A percentile compares a stretch with the other conserved stretches of the same genome.
phyloP scores from a whole-genome alignment of 2,888 invertebrate species.

The Neria commutata region DNA sequence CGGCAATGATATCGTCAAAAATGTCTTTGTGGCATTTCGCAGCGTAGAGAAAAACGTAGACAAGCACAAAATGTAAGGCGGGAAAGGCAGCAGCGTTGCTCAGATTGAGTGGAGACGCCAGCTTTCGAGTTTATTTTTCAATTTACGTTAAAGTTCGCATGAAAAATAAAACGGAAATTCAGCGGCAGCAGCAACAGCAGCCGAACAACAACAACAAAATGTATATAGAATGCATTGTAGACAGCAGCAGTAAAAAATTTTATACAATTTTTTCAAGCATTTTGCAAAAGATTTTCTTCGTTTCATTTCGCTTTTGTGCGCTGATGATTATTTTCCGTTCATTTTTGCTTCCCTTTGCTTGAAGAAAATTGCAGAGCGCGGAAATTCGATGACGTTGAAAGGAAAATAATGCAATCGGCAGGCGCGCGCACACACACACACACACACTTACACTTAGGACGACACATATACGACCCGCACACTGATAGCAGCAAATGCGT shows the following conservation, averaged over 20 bases:
- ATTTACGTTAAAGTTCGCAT: neutral
- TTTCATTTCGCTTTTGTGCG: neutral
- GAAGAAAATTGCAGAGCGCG: conserved; percentile 18
- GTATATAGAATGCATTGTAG: neutral
- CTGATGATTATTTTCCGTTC: neutral
- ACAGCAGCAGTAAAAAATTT: conserved; percentile 4
- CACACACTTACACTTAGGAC: neutral
- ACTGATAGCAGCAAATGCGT: neutral
- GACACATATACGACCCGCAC: no score
- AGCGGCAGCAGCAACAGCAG: conserved; percentile 7
- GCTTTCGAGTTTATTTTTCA: conserved; percentile 1
- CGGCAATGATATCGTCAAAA: no score
- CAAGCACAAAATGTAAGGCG: no score
- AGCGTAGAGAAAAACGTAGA: no score
- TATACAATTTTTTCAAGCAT: conserved; percentile 4
- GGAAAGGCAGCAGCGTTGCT: neutral
- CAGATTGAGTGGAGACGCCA: neutral
- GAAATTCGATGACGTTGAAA: conserved; percentile 25
- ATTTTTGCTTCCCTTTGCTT: neutral
- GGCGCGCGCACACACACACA: neutral
- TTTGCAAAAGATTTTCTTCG: neutral
- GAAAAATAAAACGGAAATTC: neutral
- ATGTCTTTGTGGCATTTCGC: no score
- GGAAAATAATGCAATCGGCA: no score
- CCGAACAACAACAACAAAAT: neutral